Base-by-base conservation (phyloP, 1,140 invertebrate species). In the Drosophila pandora region DNA sequence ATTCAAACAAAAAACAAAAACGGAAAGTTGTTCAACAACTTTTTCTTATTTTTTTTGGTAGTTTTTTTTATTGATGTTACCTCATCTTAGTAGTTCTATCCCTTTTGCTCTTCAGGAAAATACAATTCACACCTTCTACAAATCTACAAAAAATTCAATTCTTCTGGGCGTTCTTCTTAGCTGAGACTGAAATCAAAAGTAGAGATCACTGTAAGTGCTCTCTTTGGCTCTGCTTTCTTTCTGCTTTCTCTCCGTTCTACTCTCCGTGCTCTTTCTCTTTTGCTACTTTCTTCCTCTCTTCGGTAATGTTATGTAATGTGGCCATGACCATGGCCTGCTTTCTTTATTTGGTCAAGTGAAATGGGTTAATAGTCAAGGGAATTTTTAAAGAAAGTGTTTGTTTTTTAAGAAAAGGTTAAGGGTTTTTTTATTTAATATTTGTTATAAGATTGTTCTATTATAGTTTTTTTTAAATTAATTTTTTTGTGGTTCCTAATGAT, bases 181-280 rank as follows among this genome's bases (percentile, higher is more conserved):
- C 54, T 85, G 82, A 77, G 56, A 69, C 59, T 85, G 82, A 85
- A 85, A 85, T 87, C 81, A 85, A 85, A 85, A 85, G 82, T 85
- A 60, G 54, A 6, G n/a, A 49, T 48, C 43, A 12, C 55, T 50
- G 54, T 59, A 77, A 70, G 52, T 56, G 59, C 70, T 34, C 21
- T 28, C 58, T 17, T 22, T 25, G 17, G 32, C 23, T 39, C 17
- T 72, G 41, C 57, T 63, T 39, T 43, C 43, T 54, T 59, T 57
- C 23, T 50, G 43, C 57, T 68, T 57, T 61, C 25, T 57, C 28
- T 68, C 62, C 45, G 68, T 76, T 71, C 76, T 58, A 72, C 62
- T 63, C 39, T 37, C 49, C 49, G 43, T 55, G 58, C 7, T 64
- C 69, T 62, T 59, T 63, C 67, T 82, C 79, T 83, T 79, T 79